A percentile compares a stretch with the other conserved stretches of the same genome.
phyloP scores from a whole-genome alignment of 2,113 vertebrate genomes.

The Heteronetta atricapilla region DNA sequence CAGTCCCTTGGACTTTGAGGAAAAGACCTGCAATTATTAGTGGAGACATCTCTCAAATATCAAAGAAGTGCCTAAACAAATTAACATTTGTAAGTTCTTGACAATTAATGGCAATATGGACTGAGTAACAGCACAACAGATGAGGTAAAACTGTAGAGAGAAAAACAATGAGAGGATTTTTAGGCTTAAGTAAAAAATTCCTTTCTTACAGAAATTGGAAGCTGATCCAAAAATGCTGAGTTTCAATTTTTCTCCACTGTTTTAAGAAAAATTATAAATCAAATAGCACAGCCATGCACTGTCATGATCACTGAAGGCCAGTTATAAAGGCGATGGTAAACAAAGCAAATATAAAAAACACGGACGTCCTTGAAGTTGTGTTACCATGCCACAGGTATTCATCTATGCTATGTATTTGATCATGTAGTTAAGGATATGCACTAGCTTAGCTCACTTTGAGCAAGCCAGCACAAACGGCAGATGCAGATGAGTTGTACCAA shows the following conservation, averaged over 20 bases:
- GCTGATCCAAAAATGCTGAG: background rate
- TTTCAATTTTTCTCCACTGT: background rate
- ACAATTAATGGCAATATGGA: background rate
- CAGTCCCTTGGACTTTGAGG: background rate
- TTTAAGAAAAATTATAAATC: background rate
- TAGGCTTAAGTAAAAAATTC: background rate
- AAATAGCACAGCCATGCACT: background rate
- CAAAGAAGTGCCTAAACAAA: background rate
- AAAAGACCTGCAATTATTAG: background rate
- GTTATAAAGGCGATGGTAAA: background rate
- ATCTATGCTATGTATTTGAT: background rate
- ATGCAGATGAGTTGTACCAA: background rate
- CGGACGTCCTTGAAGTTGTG: fast-evolving
- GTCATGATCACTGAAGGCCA: background rate
- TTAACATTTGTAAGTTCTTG: background rate
- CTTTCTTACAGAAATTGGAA: background rate
- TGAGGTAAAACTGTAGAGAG: background rate
- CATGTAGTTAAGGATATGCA: background rate
- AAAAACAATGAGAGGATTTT: background rate
- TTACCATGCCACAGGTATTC: background rate
- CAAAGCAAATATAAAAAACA: background rate
- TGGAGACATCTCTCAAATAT: background rate
- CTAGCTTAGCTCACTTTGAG: background rate
- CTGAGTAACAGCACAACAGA: background rate
- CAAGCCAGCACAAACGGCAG: background rate